These are phyloP conservation scores for Macaria liturata DNA, from an alignment of 2,888 invertebrate genomes.

Conservation along the genomic window DNA sequence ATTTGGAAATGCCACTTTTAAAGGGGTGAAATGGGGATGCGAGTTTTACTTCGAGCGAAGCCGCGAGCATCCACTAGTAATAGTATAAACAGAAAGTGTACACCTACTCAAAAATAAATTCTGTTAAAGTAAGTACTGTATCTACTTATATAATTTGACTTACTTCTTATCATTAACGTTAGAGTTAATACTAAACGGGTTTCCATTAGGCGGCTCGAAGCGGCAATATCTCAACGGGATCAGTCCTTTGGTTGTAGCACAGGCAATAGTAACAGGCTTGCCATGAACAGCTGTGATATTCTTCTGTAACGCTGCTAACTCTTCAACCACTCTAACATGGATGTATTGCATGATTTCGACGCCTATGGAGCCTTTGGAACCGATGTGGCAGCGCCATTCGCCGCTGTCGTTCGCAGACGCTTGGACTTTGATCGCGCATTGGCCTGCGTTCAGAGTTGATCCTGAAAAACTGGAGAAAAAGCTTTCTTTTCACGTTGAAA, in stretches of 20 bases:
- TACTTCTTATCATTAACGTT: conserved; percentile 42
- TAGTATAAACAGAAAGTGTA: no score
- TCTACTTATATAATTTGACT: no score
- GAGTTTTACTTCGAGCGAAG: no score
- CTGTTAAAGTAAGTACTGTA: no score
- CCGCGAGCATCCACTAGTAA: no score
- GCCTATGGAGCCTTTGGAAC: conserved; percentile 48
- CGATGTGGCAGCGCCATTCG: conserved; percentile 77
- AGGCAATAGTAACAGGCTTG: conserved; percentile 61
- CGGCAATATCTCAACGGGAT: conserved; percentile 73
- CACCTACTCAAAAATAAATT: no score
- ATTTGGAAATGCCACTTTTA: no score
- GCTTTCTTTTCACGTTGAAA: no score
- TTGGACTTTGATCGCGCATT: conserved; percentile 61
- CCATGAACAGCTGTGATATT: conserved; percentile 56
- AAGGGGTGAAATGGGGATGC: no score
- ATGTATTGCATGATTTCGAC: conserved; percentile 60
- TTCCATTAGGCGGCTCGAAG: conserved; percentile 72
- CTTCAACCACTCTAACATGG: conserved; percentile 57
- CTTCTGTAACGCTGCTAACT: conserved; percentile 61
- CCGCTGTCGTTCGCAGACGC: conserved; percentile 61
- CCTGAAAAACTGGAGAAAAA: conserved; percentile 59
- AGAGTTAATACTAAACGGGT: conserved; percentile 71
- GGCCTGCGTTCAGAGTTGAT: conserved; percentile 57
- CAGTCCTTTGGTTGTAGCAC: conserved; percentile 61